These are phyloP conservation scores for Todus mexicanus DNA, from an alignment of 2,797 vertebrate genomes.

Conservation along the genomic window DNA sequence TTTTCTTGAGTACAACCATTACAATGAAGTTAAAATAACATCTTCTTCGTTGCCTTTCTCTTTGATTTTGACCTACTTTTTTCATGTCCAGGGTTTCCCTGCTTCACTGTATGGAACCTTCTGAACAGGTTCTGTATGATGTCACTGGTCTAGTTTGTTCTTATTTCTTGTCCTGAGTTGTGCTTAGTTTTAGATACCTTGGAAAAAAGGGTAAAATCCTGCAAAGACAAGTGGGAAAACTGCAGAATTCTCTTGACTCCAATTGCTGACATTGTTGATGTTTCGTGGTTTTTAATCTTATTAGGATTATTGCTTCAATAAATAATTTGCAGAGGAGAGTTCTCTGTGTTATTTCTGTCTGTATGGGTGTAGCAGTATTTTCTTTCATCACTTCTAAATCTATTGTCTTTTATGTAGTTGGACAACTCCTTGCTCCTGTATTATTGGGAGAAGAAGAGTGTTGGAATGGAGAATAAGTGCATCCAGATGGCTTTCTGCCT, in stretches of 20 bases:
- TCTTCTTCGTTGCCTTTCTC: not conserved
- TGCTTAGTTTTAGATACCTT: not conserved
- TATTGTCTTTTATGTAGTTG: constrained; percentile 35
- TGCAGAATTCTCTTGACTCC: not conserved
- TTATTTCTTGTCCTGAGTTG: not conserved
- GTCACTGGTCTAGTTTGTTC: not conserved
- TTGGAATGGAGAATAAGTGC: constrained; percentile 29
- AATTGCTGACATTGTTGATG: not conserved
- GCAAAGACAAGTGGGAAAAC: not conserved
- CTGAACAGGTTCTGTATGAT: not conserved
- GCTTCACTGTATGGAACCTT: not conserved
- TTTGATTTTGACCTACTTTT: not conserved
- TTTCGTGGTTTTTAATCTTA: constrained; percentile 27
- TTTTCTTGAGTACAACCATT: not conserved
- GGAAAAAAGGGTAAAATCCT: not conserved
- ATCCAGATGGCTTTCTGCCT: constrained; percentile 50
- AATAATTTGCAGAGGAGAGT: constrained; percentile 14
- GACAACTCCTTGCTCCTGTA: not conserved
- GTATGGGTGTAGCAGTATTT: not conserved
- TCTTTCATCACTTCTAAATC: constrained; percentile 33
- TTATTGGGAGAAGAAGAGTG: constrained; percentile 30
- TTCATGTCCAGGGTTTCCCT: not conserved
- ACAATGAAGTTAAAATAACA: not conserved
- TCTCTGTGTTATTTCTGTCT: not conserved
- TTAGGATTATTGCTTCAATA: constrained; percentile 14